These are phyloP conservation scores for Notocelia uddmanniana DNA, from an alignment of 2,888 invertebrate species.

Conservation along the genomic window DNA sequence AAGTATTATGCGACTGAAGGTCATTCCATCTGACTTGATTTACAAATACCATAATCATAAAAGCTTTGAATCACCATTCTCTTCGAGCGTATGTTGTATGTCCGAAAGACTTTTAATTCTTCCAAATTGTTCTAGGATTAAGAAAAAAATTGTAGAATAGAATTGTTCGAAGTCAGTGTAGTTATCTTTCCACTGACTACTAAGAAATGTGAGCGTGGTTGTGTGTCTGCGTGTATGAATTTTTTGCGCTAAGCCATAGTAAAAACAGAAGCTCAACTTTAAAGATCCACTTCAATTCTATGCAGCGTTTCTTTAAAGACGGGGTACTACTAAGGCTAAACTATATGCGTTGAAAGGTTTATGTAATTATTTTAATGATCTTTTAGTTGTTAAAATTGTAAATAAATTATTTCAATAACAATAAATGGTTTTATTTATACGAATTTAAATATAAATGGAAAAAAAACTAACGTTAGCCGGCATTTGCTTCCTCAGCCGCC, in stretches of 20 bases:
- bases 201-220: constrained; percentile 36
- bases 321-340: neutral
- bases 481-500: constrained; percentile 66
- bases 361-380: constrained; percentile 69
- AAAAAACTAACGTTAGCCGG: constrained; percentile 57
- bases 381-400: constrained; percentile 75
- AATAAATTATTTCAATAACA: constrained; percentile 70
- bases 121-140: neutral
- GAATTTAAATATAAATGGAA: constrained; percentile 1
- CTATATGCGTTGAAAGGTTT: constrained; percentile 51
- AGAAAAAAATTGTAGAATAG: neutral
- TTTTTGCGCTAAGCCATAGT: neutral
- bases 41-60: too few relatives aligned
- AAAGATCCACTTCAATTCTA: neutral
- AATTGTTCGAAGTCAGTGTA: constrained; percentile 11
- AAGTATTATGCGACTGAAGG: constrained; percentile 29
- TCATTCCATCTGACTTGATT: constrained; percentile 7
- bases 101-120: neutral
- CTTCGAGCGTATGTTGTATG: neutral
- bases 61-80: neutral
- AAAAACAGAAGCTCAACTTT: constrained; percentile 10
- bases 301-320: neutral
- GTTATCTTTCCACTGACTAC: constrained; percentile 22
- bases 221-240: constrained; percentile 33
- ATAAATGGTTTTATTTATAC: constrained; percentile 52